Base-by-base conservation (phyloP, 2,888 invertebrate genomes). In the Oxytorus armatus region DNA sequence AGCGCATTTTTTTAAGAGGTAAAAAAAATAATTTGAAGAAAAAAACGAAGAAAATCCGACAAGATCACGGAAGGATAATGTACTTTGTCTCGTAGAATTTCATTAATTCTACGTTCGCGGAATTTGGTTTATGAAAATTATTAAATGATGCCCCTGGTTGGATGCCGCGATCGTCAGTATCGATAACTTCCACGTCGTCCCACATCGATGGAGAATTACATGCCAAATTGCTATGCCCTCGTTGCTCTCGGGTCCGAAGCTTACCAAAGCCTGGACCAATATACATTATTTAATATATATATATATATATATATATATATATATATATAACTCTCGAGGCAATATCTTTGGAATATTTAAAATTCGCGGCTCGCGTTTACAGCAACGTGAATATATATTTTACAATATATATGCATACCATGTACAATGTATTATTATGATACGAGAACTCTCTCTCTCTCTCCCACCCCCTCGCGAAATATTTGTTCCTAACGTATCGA, bases 401-500 rank as follows among this genome's bases (percentile, higher is more conserved):
- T 75, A 42, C 23, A 57, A 63, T 42, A 61, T 23, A 36, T 47
- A 33, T 44, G 44, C 3, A 8, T 16, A 39, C 18, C 7, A 23
- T 36, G 49, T 33, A 68, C 47, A 55, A 72, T 77, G 76, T 73
- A 77, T 73, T 65, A 65, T 42, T 66, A 73, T 73, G 73, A 16
- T 66, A n/a, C 57, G n/a, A 51, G 47, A 39, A 42, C 68, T 16
- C 51, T 61, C 63, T n/a, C n/a, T n/a, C n/a, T n/a, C n/a, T n/a
- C n/a, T n/a, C n/a, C n/a, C n/a, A n/a, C n/a, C n/a, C n/a, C 66
- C 61, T 68, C 72, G 68, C 66, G 66, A 82, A 83, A 86, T 87
- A 88, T 90, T 89, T 87, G 82, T 86, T 87, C 83, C 86, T 87
- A 84, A 87, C 88, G 88, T 89, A 89, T 86, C 90, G 87, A 88